Percentiles rank a stretch among this genome's conserved stretches.
phyloP scores from a whole-genome alignment of 2,888 invertebrate genomes.

The Stramonita haemastoma region DNA sequence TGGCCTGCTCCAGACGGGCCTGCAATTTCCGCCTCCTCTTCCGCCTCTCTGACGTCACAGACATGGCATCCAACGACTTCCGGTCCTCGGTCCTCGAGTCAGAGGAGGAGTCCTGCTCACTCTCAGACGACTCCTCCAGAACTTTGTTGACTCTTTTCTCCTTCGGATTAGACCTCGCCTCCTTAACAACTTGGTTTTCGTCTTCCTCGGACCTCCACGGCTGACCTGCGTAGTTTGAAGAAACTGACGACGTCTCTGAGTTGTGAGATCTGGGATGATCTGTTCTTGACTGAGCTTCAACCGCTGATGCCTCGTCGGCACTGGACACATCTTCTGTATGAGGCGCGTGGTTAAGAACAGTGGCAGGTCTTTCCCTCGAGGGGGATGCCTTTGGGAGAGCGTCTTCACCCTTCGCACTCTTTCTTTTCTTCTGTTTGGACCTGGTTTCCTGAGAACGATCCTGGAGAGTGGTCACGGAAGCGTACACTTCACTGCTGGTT shows the following conservation, averaged over 20 bases:
- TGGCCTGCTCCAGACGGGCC: conserved; percentile 28
- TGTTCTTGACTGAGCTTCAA: background rate
- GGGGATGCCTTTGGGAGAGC: background rate
- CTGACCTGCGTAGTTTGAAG: background rate
- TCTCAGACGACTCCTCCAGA: background rate
- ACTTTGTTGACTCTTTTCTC: background rate
- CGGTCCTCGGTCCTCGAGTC: background rate
- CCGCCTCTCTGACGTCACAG: conserved; percentile 1
- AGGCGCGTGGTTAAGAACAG: background rate
- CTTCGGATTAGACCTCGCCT: background rate
- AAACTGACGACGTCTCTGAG: background rate
- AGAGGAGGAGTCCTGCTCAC: background rate
- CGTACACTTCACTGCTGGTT: background rate
- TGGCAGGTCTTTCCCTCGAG: background rate
- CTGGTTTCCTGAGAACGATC: background rate
- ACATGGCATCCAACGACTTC: conserved; percentile 10
- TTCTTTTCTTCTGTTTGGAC: background rate
- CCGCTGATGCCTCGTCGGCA: background rate
- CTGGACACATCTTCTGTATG: background rate
- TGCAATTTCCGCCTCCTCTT: conserved; percentile 11
- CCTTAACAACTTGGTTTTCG: background rate
- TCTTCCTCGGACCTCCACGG: background rate
- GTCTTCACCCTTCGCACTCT: background rate
- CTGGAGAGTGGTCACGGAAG: background rate
- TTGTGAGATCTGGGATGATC: background rate